Percentiles rank a stretch among this genome's conserved stretches.
These are phyloP conservation scores for Lasius fuliginosus DNA, from an alignment of 2,888 invertebrate species.

Conservation along the genomic window DNA sequence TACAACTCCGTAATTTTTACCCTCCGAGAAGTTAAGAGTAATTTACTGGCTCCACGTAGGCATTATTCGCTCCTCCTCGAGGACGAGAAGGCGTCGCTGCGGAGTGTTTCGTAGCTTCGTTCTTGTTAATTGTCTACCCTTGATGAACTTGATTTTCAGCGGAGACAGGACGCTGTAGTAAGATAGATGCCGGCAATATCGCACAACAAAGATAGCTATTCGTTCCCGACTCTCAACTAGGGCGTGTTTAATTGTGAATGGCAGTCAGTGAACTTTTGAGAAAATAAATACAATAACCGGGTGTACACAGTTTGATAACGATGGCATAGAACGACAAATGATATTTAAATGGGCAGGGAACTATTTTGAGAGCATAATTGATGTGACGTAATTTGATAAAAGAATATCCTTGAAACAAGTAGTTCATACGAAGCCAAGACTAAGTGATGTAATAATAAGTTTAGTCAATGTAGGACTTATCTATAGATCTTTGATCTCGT, in stretches of 20 bases:
- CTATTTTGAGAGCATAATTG: neutral
- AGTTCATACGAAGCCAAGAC: neutral
- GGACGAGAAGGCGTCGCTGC: conserved; percentile 14
- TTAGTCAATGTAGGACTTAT: neutral
- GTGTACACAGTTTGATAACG: conserved; percentile 11
- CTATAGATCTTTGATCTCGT: neutral
- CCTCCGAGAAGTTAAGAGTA: conserved; percentile 85
- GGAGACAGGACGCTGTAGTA: conserved; percentile 52
- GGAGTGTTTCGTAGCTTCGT: conserved; percentile 45
- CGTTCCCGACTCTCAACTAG: conserved; percentile 37
- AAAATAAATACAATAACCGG: conserved; percentile 17
- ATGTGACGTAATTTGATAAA: conserved; percentile 1
- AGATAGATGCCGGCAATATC: conserved; percentile 72
- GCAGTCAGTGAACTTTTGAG: conserved; percentile 23
- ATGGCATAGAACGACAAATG: neutral
- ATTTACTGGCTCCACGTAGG: conserved; percentile 83
- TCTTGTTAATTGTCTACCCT: conserved; percentile 74
- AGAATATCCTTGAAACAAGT: neutral
- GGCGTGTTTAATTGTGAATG: conserved; percentile 10
- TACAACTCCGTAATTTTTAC: conserved; percentile 85
- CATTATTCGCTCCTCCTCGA: conserved; percentile 74
- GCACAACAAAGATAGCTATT: conserved; percentile 66
- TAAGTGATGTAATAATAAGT: neutral
- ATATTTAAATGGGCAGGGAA: neutral
- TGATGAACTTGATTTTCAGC: conserved; percentile 74